Evolutionary conservation across 2,113 vertebrate species (phyloP).

Genomic region (Rutilus rutilus): DNA sequence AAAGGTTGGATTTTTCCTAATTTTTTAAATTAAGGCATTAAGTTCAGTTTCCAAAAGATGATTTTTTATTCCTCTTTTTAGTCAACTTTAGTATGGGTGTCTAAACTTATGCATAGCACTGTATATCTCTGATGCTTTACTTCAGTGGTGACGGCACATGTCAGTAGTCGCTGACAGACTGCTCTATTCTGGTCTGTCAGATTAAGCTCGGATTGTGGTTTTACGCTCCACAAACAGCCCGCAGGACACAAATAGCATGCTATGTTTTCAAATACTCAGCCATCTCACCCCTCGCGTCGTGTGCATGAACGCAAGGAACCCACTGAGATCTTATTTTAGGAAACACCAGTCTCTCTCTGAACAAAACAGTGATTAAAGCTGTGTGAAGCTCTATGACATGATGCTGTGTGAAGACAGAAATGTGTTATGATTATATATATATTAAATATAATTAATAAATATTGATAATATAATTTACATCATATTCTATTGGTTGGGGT

Average conservation of each 20-base stretch:
- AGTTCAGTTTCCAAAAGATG: no score
- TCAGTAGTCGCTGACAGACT: slow-evolving; percentile 41
- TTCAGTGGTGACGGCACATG: background rate
- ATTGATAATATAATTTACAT: background rate
- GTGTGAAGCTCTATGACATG: background rate
- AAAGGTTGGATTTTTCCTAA: no score
- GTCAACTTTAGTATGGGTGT: no score
- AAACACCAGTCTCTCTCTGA: background rate
- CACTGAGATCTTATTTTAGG: background rate
- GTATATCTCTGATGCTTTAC: no score
- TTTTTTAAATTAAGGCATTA: no score
- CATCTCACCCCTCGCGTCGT: slow-evolving; percentile 4
- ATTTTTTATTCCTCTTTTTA: no score
- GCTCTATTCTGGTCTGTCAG: slow-evolving; percentile 72
- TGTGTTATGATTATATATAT: background rate
- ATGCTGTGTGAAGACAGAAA: background rate
- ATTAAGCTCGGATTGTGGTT: slow-evolving; percentile 76
- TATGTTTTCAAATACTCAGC: slow-evolving; percentile 35
- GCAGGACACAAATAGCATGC: slow-evolving; percentile 58
- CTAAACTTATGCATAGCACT: no score
- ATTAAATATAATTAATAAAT: background rate
- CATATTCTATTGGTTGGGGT: background rate
- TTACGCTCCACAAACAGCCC: slow-evolving; percentile 61
- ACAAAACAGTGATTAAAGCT: background rate
- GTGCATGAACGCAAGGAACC: background rate